Evolutionary conservation across 1,140 invertebrate genomes (phyloP).

Genomic region (Parasteatoda tepidariorum): DNA sequence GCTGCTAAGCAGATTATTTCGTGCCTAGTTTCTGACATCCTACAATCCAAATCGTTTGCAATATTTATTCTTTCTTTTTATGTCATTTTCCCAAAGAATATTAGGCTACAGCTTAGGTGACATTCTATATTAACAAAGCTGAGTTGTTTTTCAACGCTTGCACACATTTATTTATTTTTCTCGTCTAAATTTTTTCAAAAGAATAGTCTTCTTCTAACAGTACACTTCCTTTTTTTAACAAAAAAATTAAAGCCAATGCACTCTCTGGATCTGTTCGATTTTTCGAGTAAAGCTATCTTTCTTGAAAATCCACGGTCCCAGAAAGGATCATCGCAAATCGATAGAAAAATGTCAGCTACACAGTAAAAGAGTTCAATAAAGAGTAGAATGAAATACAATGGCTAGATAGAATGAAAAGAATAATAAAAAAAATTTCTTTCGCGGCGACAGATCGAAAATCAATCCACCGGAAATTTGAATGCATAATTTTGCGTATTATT

Average conservation of each 20-base stretch:
- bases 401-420: not conserved
- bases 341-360: not conserved
- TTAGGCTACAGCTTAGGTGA: too few relatives aligned
- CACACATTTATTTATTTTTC: too few relatives aligned
- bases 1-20: too few relatives aligned
- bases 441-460: not conserved
- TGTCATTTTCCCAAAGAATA: not conserved
- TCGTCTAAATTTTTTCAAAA: too few relatives aligned
- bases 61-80: not conserved
- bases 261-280: not conserved
- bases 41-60: not conserved
- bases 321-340: constrained; percentile 4
- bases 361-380: not conserved
- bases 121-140: too few relatives aligned
- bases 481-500: not conserved
- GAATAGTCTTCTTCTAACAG: not conserved
- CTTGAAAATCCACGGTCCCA: not conserved
- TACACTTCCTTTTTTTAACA: not conserved
- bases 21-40: too few relatives aligned
- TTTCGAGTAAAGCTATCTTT: not conserved
- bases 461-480: not conserved
- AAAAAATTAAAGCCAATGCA: not conserved
- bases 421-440: not conserved
- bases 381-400: not conserved
- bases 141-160: too few relatives aligned